These are phyloP conservation scores for Melikaiella ostensackeni DNA, from an alignment of 2,888 invertebrate genomes.

Conservation along the genomic window DNA sequence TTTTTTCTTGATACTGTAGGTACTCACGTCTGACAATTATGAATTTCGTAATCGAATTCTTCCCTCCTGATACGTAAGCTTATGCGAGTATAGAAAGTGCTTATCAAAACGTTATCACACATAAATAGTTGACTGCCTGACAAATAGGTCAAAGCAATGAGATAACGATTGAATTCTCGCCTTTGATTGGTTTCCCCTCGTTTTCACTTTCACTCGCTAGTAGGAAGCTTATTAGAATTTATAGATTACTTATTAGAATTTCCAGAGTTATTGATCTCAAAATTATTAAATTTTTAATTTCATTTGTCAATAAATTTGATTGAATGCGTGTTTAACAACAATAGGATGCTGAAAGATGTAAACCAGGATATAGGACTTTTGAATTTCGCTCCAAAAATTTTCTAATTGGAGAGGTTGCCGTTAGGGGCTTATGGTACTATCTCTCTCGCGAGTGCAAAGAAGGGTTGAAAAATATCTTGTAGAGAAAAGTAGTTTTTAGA, in stretches of 20 bases:
- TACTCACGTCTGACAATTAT: neutral
- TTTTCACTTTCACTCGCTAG: neutral
- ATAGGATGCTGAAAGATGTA: neutral
- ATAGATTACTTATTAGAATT: neutral
- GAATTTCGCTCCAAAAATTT: neutral
- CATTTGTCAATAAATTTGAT: neutral
- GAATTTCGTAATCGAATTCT: neutral
- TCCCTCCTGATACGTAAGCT: neutral
- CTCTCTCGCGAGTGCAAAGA: neutral
- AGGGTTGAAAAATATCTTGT: neutral
- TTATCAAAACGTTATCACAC: conserved; percentile 48
- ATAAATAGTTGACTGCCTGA: conserved; percentile 52
- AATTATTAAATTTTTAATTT: neutral
- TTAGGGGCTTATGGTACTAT: neutral
- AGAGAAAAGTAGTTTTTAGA: neutral
- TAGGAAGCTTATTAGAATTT: conserved; percentile 1
- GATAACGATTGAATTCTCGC: conserved; percentile 49
- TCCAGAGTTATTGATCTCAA: neutral
- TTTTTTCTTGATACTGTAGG: neutral
- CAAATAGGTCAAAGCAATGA: conserved; percentile 59
- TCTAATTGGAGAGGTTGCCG: neutral
- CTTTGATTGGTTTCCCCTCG: neutral
- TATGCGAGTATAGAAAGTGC: conserved; percentile 38
- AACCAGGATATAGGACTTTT: neutral
- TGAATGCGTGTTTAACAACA: neutral